Conservation (phyloP, 2,113 vertebrate genomes). For the Balaeniceps rex region DNA sequence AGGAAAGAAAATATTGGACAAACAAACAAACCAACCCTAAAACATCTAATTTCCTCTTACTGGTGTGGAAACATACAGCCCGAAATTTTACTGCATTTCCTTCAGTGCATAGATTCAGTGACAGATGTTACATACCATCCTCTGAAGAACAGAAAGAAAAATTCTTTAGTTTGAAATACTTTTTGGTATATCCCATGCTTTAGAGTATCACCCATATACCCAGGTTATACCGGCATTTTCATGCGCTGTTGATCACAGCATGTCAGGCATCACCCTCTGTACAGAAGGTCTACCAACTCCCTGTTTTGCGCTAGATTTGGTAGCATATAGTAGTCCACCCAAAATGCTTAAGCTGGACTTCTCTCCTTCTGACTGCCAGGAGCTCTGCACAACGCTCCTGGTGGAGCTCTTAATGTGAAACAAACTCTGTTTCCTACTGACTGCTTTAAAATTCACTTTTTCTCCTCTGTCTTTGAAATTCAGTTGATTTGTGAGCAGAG, state of each 20-base stretch:
- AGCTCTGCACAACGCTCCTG: not conserved
- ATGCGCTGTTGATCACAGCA: not conserved
- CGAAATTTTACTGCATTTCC: not conserved
- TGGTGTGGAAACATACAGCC: not conserved
- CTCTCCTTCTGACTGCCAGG: not conserved
- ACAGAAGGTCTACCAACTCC: not conserved
- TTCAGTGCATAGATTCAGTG: not conserved
- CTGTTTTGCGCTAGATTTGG: not conserved
- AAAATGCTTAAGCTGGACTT: not conserved
- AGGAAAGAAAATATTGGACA: not conserved
- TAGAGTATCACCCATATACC: not conserved
- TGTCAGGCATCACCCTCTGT: rapidly evolving
- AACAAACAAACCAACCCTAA: not conserved
- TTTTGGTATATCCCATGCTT: not conserved
- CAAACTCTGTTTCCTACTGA: not conserved
- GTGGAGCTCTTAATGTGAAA: not conserved
- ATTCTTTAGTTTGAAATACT: not conserved
- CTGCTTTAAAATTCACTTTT: conserved; percentile 28
- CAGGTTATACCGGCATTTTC: rapidly evolving
- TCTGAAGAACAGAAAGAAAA: not conserved
- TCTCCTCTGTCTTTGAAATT: not conserved
- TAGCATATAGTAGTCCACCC: not conserved
- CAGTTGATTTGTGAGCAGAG: not conserved
- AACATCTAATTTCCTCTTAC: not conserved
- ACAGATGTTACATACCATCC: not conserved